Percentiles rank a stretch among this genome's conserved stretches.
Conservation (phyloP, 2,888 invertebrate genomes). For the Pharmacophagus antenor region DNA sequence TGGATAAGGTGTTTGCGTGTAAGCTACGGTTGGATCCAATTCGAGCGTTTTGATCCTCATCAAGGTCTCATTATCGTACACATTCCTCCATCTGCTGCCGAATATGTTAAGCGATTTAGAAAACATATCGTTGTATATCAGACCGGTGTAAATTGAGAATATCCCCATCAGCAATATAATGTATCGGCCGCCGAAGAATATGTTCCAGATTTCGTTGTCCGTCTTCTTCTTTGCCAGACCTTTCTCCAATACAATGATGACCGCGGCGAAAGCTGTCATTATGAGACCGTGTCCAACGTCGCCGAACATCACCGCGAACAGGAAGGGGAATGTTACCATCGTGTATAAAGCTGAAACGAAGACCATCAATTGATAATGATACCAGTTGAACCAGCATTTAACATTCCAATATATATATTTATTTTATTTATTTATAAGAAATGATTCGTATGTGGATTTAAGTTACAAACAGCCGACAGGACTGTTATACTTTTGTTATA, state of each 20-base stretch:
- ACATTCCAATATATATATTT: not conserved
- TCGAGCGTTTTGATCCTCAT: constrained; percentile 50
- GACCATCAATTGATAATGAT: not conserved
- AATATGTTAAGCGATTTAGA: constrained; percentile 86
- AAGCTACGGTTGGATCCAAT: constrained; percentile 71
- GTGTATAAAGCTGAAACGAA: constrained; percentile 84
- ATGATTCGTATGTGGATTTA: no score
- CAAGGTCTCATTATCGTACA: constrained; percentile 59
- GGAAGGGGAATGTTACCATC: constrained; percentile 88
- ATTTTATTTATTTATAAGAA: no score
- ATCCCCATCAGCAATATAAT: constrained; percentile 87
- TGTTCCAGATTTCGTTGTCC: constrained; percentile 85
- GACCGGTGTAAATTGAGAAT: constrained; percentile 87
- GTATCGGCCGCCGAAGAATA: constrained; percentile 87
- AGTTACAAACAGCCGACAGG: no score
- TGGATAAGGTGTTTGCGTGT: constrained; percentile 80
- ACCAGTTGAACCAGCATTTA: not conserved
- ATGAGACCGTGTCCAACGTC: constrained; percentile 87
- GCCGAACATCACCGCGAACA: constrained; percentile 90
- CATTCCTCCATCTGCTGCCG: constrained; percentile 82
- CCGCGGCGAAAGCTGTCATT: constrained; percentile 83
- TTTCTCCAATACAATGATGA: constrained; percentile 84
- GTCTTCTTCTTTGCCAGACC: constrained; percentile 73
- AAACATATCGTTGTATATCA: constrained; percentile 88
- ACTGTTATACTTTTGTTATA: no score